Evolutionary conservation across 2,888 invertebrate species (phyloP).

Genomic region (Timema podura): DNA sequence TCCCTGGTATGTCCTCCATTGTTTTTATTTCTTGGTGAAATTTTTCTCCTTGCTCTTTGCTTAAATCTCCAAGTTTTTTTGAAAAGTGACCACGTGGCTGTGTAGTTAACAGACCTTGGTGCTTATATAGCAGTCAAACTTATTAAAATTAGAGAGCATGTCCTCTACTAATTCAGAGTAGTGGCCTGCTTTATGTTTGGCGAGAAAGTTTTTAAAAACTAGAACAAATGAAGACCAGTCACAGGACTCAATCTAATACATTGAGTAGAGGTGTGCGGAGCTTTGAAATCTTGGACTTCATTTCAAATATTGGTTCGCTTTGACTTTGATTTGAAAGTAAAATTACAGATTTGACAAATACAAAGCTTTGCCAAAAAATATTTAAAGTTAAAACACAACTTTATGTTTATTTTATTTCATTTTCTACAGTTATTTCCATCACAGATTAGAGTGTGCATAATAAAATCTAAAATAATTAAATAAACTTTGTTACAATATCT

Average conservation of each 20-base stretch:
- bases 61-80: slow-evolving; percentile 15
- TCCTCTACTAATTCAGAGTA: slow-evolving; percentile 14
- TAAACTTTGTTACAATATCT: too few species aligned
- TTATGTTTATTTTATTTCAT: too few species aligned
- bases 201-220: slow-evolving; percentile 15
- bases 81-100: slow-evolving; percentile 18
- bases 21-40: slow-evolving; percentile 18
- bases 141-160: slow-evolving; percentile 5
- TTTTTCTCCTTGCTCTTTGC: slow-evolving; percentile 21
- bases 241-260: slow-evolving; percentile 8
- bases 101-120: background rate
- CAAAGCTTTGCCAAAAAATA: too few species aligned
- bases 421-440: too few species aligned
- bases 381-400: too few species aligned
- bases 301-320: too few species aligned
- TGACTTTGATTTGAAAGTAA: too few species aligned
- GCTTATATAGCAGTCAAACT: background rate
- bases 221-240: slow-evolving; percentile 16
- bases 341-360: too few species aligned
- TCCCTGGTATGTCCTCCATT: slow-evolving; percentile 19
- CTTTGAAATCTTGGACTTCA: too few species aligned
- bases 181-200: slow-evolving; percentile 9
- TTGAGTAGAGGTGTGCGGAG: background rate
- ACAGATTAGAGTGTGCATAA: too few species aligned
- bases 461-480: too few species aligned